Evolutionary conservation across 2,888 invertebrate species (phyloP).

Genomic region (Entomobrya proxima): DNA sequence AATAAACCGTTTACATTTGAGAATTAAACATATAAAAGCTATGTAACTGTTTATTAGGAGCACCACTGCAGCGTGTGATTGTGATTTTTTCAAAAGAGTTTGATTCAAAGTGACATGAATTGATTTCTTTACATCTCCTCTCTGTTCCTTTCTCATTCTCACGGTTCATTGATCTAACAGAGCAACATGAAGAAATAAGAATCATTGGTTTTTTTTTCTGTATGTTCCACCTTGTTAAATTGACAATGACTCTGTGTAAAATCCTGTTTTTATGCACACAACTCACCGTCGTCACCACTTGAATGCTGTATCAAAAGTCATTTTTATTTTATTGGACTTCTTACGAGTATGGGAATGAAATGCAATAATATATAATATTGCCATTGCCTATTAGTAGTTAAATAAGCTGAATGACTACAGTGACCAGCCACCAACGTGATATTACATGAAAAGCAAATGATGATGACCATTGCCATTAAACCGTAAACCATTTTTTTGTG

Average conservation of each 20-base stretch:
- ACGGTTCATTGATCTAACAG: constrained; percentile 26
- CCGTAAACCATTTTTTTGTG: too few relatives aligned
- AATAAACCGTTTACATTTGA: too few relatives aligned
- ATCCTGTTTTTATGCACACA: constrained; percentile 20
- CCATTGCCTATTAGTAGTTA: too few relatives aligned
- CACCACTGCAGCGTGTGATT: too few relatives aligned
- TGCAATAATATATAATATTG: background rate
- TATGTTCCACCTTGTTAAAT: constrained; percentile 26
- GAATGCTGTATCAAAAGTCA: background rate
- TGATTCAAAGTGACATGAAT: background rate
- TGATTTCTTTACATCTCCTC: background rate
- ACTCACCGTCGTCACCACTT: background rate
- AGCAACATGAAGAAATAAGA: background rate
- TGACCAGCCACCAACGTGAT: too few relatives aligned
- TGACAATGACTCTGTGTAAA: background rate
- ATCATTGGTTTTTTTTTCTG: background rate
- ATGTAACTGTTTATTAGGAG: too few relatives aligned
- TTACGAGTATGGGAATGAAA: background rate
- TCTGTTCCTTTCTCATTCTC: background rate
- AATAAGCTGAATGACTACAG: too few relatives aligned
- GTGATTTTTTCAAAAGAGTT: background rate
- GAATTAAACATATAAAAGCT: too few relatives aligned
- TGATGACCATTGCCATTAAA: too few relatives aligned
- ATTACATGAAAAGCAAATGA: too few relatives aligned
- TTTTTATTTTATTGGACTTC: constrained; percentile 13